phyloP scores from a whole-genome alignment of 1,140 invertebrate species.

The Apis laboriosa region DNA sequence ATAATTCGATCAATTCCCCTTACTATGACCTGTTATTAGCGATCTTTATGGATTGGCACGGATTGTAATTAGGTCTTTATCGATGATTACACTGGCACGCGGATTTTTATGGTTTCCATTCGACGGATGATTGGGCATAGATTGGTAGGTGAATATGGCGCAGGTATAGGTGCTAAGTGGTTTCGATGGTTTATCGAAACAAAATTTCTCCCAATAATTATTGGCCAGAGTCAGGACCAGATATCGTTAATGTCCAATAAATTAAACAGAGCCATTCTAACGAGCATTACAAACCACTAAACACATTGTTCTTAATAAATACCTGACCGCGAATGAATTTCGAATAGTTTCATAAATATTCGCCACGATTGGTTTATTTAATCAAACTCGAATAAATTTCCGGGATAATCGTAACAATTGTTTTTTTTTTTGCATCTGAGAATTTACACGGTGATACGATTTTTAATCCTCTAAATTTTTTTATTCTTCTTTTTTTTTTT shows the following conservation, averaged over 20 bases:
- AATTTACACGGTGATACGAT: no score
- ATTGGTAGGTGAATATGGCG: conserved; percentile 60
- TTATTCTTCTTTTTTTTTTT: no score
- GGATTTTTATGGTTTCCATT: conserved; percentile 64
- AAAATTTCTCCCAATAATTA: conserved; percentile 51
- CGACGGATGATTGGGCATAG: conserved; percentile 58
- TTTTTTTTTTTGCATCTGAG: neutral
- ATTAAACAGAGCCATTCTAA: conserved; percentile 34
- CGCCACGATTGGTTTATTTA: neutral
- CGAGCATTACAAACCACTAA: neutral
- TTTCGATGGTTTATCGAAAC: conserved; percentile 60
- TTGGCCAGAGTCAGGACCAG: conserved; percentile 19
- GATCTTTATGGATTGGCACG: conserved; percentile 59
- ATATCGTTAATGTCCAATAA: conserved; percentile 53
- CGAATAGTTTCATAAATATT: neutral
- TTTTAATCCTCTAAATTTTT: no score
- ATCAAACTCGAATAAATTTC: neutral
- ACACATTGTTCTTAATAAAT: neutral
- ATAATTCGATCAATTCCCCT: conserved; percentile 59
- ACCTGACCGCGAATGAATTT: neutral
- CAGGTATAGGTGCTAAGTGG: conserved; percentile 68
- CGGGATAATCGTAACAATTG: neutral
- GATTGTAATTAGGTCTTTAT: conserved; percentile 71
- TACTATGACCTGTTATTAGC: conserved; percentile 61
- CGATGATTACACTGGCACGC: conserved; percentile 57